Evolutionary conservation across 2,888 invertebrate species (phyloP).

Genomic region (Temnothorax rugatulus): DNA sequence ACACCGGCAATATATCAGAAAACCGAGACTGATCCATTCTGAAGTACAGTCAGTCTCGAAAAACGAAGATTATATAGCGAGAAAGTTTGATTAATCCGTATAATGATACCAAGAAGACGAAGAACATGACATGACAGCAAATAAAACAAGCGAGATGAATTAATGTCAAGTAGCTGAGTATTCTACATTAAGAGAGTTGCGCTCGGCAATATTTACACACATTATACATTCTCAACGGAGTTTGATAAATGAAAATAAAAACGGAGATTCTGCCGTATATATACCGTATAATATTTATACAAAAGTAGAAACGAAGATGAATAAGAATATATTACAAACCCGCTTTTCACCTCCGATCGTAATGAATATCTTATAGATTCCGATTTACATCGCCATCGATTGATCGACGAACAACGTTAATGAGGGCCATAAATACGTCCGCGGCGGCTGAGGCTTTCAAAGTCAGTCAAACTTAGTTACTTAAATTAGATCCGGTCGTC

Average conservation of each 20-base stretch:
- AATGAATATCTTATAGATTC: slow-evolving; percentile 4
- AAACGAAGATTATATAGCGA: slow-evolving; percentile 32
- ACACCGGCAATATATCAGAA: slow-evolving; percentile 15
- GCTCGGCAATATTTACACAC: not conserved
- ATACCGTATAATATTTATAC: not conserved
- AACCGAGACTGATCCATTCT: not conserved
- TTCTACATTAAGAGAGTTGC: not conserved
- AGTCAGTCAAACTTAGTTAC: slow-evolving; percentile 53
- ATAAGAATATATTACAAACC: not conserved
- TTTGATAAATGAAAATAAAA: slow-evolving; percentile 9
- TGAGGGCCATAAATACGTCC: slow-evolving; percentile 26
- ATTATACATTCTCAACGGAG: not conserved
- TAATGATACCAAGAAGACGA: slow-evolving; percentile 42
- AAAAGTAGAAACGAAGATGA: not conserved
- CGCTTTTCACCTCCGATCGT: not conserved
- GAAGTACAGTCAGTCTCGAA: slow-evolving; percentile 32
- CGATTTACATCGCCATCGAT: slow-evolving; percentile 27
- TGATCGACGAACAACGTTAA: slow-evolving; percentile 1
- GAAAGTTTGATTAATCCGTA: slow-evolving; percentile 69
- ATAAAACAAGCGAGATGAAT: not conserved
- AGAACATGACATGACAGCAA: not conserved
- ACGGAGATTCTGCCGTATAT: not conserved
- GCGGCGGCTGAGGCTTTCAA: slow-evolving; percentile 34
- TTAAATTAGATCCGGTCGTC: slow-evolving; percentile 50
- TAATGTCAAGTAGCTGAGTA: not conserved